Evolutionary conservation across 2,113 vertebrate genomes (phyloP), one percentile per base, ranked within the genome.

Genomic region (Heliornis fulica): DNA sequence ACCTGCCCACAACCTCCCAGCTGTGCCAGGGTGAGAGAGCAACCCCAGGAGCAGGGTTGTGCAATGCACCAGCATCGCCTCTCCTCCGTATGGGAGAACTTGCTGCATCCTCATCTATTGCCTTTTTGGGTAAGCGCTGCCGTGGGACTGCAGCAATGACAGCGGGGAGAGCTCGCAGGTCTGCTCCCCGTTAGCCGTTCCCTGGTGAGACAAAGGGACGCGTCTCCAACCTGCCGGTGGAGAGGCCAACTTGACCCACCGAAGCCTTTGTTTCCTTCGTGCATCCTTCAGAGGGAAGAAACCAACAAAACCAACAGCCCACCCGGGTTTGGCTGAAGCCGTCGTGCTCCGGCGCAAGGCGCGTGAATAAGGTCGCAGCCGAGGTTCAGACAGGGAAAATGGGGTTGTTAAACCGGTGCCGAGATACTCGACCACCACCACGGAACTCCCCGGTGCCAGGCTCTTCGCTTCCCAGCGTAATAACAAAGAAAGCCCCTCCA

Each of bases 31-130:
- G 71, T 28, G 31, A 19, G 8, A 38, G 71, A 53, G 77, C 54
- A 79, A 2, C 68, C 89, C 48, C 3, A 43, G 38, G 38, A 74
- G 88, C 53, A 38, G 88, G 87, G 90, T 96, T 97, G 97, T 97
- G 98, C 97, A 97, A 93, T 98, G 98, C 98, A 97, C 97, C 98
- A 97, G 72, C 11, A 50, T 94, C 66, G 93, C 82, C 96, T 83
- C 96, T 76, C 66, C 81, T 94, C 95, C 69, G 50, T 95, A 71
- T 64, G 53, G 91, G 54, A 48, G 78, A 94, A 93, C 88, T 76
- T 70, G 95, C 89, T 83, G 54, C 96, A 95, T 97, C 90, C 95
- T 93, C 19, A 65, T 85, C 92, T 61, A 85, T 96, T 88, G 90
- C 93, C 95, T 96, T 95, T 92, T 64, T 91, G 85, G 92, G 85